Base-by-base conservation (phyloP, 2,888 invertebrate genomes). In the Venusia cambrica region DNA sequence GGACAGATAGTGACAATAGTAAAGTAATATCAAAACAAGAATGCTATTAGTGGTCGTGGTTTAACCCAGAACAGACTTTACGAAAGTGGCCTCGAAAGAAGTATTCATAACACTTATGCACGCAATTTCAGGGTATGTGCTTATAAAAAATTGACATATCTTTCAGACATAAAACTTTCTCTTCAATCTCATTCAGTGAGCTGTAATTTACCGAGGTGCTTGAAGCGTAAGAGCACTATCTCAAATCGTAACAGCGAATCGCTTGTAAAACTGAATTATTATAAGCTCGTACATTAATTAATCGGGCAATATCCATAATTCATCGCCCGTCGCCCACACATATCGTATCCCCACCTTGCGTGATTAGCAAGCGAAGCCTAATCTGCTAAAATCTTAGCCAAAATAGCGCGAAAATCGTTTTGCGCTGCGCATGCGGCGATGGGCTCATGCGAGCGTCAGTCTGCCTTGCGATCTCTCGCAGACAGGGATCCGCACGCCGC, bases 321-420 rank as follows among this genome's bases (percentile, higher is more conserved):
- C 66, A 74, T 67, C 59, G 57, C n/a, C n/a, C 53, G 44, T 69
- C 76, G 74, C 78, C 80, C 77, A 79, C 80, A 74, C 77, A 64
- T 54, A 63, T 55, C 45, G 54, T 62, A 73, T 71, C 68, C 70
- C 70, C 74, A 64, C 73, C 61, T 64, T 71, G 27, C 38, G 33
- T 65, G 67, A 72, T 84, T 80, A 81, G 80, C 76, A 78, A 63
- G 73, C 71, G 73, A 71, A 78, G 81, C 73, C 80, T 81, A 83
- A 81, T 81, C 76, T 73, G 81, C 74, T 74, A 78, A 80, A 72
- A 80, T 83, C 74, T 83, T 83, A 79, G 83, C 83, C 83, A 79
- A 85, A 87, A 84, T 87, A 85, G 85, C 85, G 85, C 84, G 83
- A 87, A 87, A 85, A 85, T 77, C 69, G 79, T 77, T 76, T 74